Evolutionary conservation across 2,888 invertebrate species (phyloP).

Genomic region (Acanthacorydalis orientalis): DNA sequence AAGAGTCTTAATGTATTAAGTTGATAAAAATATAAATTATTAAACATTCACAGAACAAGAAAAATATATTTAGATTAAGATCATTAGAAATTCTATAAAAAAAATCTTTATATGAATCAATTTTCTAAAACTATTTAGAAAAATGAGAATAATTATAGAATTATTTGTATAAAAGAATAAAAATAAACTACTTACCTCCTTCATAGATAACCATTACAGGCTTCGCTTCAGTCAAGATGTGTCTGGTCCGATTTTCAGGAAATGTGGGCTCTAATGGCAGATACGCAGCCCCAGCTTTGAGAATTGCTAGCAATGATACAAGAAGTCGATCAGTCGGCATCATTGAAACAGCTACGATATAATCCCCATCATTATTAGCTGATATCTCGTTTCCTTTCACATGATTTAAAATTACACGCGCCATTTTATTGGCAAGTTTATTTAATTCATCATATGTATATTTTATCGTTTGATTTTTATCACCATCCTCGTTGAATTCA

Average conservation of each 20-base stretch:
- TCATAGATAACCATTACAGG: slow-evolving; percentile 56
- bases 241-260: slow-evolving; percentile 53
- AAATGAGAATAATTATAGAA: too few relatives aligned
- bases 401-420: slow-evolving; percentile 31
- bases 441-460: slow-evolving; percentile 38
- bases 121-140: too few relatives aligned
- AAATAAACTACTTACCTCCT: slow-evolving; percentile 1
- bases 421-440: slow-evolving; percentile 36
- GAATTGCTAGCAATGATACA: slow-evolving; percentile 48
- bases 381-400: slow-evolving; percentile 23
- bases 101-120: too few relatives aligned
- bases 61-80: too few relatives aligned
- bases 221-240: slow-evolving; percentile 57
- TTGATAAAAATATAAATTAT: too few relatives aligned
- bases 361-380: slow-evolving; percentile 50
- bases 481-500: slow-evolving; percentile 28
- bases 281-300: slow-evolving; percentile 74
- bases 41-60: too few relatives aligned
- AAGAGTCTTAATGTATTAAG: too few relatives aligned
- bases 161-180: too few relatives aligned
- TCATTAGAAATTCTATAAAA: too few relatives aligned
- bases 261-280: slow-evolving; percentile 60
- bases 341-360: slow-evolving; percentile 63
- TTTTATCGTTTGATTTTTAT: slow-evolving; percentile 14
- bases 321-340: slow-evolving; percentile 55